Conservation (phyloP, 2,797 vertebrate species). For the Paguma larvata region DNA sequence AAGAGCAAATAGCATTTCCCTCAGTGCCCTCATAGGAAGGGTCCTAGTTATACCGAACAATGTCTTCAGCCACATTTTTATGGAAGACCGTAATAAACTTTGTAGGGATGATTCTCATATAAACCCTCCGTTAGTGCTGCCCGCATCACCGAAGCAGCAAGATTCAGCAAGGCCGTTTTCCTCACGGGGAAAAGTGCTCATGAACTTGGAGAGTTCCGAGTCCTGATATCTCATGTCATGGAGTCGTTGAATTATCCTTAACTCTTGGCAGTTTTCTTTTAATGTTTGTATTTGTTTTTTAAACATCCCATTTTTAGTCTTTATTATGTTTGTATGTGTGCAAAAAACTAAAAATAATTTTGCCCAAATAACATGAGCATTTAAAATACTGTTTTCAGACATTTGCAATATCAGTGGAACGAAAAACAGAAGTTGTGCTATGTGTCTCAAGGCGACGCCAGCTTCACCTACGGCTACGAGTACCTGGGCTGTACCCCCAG, state of each 20-base stretch:
- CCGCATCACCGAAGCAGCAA: neutral
- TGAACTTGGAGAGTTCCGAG: neutral
- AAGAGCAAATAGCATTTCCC: neutral
- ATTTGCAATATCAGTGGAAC: slow-evolving; percentile 88
- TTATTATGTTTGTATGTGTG: neutral
- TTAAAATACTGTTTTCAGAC: slow-evolving; percentile 80
- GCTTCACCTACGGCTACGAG: slow-evolving; percentile 88
- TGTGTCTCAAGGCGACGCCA: slow-evolving; percentile 84
- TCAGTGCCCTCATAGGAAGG: neutral
- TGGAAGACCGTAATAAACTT: neutral
- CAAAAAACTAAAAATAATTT: neutral
- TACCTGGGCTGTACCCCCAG: slow-evolving; percentile 87
- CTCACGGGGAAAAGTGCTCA: neutral
- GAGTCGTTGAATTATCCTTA: neutral
- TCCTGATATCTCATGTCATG: neutral
- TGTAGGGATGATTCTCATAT: neutral
- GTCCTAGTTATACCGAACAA: neutral
- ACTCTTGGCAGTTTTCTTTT: neutral
- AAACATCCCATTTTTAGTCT: neutral
- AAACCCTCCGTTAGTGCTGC: neutral
- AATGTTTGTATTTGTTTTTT: slow-evolving; percentile 1
- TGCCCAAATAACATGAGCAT: neutral
- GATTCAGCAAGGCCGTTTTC: neutral
- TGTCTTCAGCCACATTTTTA: neutral
- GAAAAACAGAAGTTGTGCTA: slow-evolving; percentile 84